Evolutionary conservation across 2,888 invertebrate species (phyloP).

Genomic region (Stomorhina lunata): DNA sequence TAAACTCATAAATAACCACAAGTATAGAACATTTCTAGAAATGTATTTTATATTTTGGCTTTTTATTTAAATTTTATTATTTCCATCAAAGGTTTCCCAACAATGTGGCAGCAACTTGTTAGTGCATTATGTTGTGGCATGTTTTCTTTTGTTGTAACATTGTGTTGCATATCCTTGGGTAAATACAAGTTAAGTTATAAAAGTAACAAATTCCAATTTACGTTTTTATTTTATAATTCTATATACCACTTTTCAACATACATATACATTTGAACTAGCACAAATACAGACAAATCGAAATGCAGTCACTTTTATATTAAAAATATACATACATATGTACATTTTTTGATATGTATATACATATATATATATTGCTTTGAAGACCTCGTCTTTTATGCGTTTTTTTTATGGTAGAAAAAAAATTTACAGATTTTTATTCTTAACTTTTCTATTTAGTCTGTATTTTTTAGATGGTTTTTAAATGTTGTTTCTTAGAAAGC

Average conservation of each 20-base stretch:
- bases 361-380: no score
- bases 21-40: no score
- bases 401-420: constrained; percentile 1
- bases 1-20: no score
- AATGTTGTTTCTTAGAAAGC: constrained; percentile 1
- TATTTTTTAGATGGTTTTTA: background rate
- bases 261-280: no score
- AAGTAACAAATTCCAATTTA: constrained; percentile 66
- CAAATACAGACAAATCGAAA: no score
- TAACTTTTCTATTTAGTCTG: background rate
- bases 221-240: constrained; percentile 45
- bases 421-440: background rate
- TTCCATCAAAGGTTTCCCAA: constrained; percentile 9
- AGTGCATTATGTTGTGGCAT: constrained; percentile 15
- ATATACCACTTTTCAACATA: no score
- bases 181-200: constrained; percentile 62
- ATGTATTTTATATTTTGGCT: no score
- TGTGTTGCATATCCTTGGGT: constrained; percentile 60
- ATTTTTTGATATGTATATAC: no score
- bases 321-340: no score
- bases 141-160: constrained; percentile 38
- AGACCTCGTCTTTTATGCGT: background rate
- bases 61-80: no score
- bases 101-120: constrained; percentile 1
- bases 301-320: no score